Base-by-base conservation (phyloP, 2,113 vertebrate genomes). In the Polypterus senegalus region DNA sequence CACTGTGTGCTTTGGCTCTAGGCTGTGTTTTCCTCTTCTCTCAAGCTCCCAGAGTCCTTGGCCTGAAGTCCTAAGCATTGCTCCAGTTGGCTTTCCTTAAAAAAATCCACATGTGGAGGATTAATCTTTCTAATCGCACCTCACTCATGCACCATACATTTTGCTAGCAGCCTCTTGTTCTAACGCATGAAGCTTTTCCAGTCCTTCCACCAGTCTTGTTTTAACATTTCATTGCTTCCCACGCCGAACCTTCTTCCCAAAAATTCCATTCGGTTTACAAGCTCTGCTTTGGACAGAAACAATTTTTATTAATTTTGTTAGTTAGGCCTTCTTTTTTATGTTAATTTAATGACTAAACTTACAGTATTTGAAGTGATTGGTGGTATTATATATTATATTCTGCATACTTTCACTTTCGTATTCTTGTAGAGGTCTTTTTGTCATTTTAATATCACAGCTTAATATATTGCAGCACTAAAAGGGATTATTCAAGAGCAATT, bases 1-100 rank as follows among this genome's bases (percentile, higher is more conserved):
- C 86, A 86, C 82, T 85, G 76, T 86, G 86, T 86, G 86, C 86
- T 86, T 88, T 88, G 86, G 84, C 84, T 86, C 70, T 69, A 71
- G 81, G 79, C 80, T 65, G 71, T 11, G 81, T 81, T 83, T 83
- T 82, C 82, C 78, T 77, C 56, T 45, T 58, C 56, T 58, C 56
- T 58, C 56, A 58, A 58, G 3, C 56, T 58, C 56, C 56, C 56
- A 80, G 69, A 84, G 82, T 84, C 86, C 74, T 81, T 84, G 84
- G 82, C 83, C 86, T 78, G 45, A 60, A 77, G 83, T 85, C 82
- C 83, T 79, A 77, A 83, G 75, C 82, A 81, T 62, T 67, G 78
- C 82, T 86, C 82, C 84, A 88, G 80, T 86, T 86, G 86, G 84
- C 83, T 84, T 83, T 82, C 76, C 71, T 79, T 78, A 67, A 67